These are phyloP conservation scores for Oceanites oceanicus DNA, from an alignment of 2,113 vertebrate genomes.

Conservation along the genomic window DNA sequence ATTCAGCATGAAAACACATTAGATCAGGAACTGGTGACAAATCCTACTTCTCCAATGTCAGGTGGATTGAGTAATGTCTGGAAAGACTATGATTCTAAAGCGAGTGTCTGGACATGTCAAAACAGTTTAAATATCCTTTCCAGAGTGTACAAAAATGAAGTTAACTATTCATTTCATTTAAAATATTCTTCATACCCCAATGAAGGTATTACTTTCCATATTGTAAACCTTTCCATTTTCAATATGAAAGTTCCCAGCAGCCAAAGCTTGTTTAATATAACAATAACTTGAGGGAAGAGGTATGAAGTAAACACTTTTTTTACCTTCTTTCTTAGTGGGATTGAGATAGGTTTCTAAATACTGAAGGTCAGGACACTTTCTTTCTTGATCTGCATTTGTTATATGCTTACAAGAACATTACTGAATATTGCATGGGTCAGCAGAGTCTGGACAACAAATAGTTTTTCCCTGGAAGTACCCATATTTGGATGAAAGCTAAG, in stretches of 20 bases:
- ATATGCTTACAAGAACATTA: background rate
- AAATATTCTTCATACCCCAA: background rate
- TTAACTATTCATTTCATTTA: background rate
- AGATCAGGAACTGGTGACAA: conserved; percentile 36
- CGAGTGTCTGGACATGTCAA: conserved; percentile 26
- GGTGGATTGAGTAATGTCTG: conserved; percentile 60
- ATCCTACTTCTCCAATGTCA: conserved; percentile 33
- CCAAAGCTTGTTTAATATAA: background rate
- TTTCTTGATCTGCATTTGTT: background rate
- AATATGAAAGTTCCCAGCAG: background rate
- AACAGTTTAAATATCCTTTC: conserved; percentile 40
- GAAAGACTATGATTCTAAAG: conserved; percentile 44
- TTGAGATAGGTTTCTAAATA: background rate
- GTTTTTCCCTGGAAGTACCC: background rate
- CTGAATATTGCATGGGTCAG: background rate
- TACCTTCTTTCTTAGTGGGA: background rate
- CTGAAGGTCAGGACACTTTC: background rate
- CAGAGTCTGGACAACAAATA: background rate
- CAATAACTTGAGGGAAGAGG: background rate
- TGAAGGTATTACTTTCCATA: background rate
- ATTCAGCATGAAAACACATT: conserved; percentile 45
- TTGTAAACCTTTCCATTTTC: background rate
- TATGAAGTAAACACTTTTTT: background rate
- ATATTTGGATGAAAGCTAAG: background rate
- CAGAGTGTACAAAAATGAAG: conserved; percentile 8